phyloP scores from a whole-genome alignment of 2,113 vertebrate species.

The Orycteropus afer region DNA sequence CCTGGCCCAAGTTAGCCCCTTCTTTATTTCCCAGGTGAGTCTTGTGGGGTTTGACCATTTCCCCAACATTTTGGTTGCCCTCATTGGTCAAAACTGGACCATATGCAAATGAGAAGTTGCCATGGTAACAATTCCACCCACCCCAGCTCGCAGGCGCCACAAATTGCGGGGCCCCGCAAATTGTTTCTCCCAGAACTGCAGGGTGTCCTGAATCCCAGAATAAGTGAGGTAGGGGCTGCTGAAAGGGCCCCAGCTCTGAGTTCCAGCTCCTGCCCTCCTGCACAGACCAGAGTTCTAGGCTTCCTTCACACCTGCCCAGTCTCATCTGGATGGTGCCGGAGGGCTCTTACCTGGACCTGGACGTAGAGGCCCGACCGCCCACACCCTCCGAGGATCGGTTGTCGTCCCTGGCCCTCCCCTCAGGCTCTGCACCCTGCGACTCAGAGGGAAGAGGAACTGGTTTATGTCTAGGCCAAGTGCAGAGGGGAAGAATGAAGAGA shows the following conservation, averaged over 20 bases:
- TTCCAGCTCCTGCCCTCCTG: not conserved
- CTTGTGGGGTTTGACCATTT: not conserved
- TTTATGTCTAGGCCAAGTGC: not conserved
- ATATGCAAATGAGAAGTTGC: not conserved
- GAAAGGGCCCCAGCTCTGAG: not conserved
- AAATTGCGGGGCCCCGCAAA: fast-evolving
- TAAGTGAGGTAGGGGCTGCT: not conserved
- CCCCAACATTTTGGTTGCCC: not conserved
- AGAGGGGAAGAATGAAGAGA: constrained; percentile 18
- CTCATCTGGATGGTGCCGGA: fast-evolving
- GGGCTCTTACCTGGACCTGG: not conserved
- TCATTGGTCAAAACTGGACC: not conserved
- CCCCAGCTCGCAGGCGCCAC: no score
- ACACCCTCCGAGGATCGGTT: not conserved
- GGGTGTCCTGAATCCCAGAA: not conserved
- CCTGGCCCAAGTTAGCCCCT: no score
- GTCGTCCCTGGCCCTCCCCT: not conserved
- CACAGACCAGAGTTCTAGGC: not conserved
- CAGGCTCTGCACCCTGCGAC: not conserved
- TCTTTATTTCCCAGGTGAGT: not conserved
- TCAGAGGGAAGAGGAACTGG: constrained; percentile 59
- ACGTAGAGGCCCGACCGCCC: fast-evolving
- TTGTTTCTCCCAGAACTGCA: not conserved
- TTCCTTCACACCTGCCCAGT: not conserved
- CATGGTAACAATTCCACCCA: not conserved